These are phyloP conservation scores for Rostratula benghalensis DNA, from an alignment of 2,113 vertebrate genomes.

Conservation along the genomic window DNA sequence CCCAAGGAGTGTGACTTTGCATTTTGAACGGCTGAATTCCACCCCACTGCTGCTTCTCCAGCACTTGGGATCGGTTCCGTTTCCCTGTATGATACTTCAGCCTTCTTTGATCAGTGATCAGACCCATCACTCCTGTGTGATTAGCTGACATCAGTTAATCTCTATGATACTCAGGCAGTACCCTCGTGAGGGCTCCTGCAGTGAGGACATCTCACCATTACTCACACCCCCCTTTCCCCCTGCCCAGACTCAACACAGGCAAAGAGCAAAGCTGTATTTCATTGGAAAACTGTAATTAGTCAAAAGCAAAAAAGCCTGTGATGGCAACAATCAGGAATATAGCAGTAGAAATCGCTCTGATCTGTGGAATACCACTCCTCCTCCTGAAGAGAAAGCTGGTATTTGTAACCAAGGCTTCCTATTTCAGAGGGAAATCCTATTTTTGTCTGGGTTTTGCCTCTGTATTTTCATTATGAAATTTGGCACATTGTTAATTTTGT, in stretches of 20 bases:
- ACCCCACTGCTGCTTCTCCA: neutral
- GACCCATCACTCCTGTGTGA: neutral
- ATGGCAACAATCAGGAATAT: neutral
- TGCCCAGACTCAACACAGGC: neutral
- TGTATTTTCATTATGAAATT: neutral
- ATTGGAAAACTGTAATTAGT: neutral
- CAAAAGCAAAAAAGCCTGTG: neutral
- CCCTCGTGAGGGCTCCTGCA: neutral
- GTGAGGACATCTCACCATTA: neutral
- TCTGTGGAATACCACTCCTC: neutral
- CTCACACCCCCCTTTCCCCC: neutral
- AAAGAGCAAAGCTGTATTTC: neutral
- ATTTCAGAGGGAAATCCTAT: neutral
- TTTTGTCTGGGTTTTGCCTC: neutral
- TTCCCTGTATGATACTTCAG: neutral
- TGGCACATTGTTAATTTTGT: neutral
- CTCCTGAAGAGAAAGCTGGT: neutral
- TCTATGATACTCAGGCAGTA: neutral
- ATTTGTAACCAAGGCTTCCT: neutral
- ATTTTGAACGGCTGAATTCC: neutral
- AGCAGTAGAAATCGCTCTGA: neutral
- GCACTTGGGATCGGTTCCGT: fast-evolving
- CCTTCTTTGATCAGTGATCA: neutral
- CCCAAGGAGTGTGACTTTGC: neutral
- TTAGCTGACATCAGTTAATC: neutral